Evolutionary conservation across 2,888 invertebrate genomes (phyloP), one percentile per base, ranked within the genome.

Genomic region (Drosophila pseudotakahashii): DNA sequence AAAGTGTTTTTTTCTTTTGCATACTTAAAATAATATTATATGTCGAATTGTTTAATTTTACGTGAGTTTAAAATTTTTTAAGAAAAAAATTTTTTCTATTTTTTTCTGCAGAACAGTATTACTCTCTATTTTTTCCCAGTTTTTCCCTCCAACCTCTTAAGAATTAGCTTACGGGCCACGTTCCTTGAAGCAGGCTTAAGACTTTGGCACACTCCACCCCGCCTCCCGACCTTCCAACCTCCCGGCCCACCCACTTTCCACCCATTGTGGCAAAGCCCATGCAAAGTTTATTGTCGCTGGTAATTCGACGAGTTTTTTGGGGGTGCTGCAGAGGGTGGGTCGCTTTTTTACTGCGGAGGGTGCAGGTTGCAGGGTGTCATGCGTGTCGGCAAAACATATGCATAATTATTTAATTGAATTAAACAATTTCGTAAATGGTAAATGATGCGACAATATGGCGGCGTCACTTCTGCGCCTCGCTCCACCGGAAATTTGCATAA

Each of bases 391-490:
- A 75, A 81, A 89, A 68, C 85, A 86, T 86, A 88, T 86, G 89
- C 85, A 89, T 88, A 85, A 89, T 85, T 89, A 89, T 85, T 76
- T 90, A 89, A 89, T 89, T 89, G 90, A 89, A 90, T 89, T 90
- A 90, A 89, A 89, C 88, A 90, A 90, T 89, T 90, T 90, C 76
- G 89, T 89, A 87, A 89, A 90, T 87, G 89, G 69, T 89, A 85
- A 85, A 89, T 89, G 88, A 86, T 79, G 85, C 85, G 85, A 87
- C 88, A 89, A 85, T 87, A 86, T 78, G 83, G 68, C 76, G 73
- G 73, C 79, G 55, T 50, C 64, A n/a, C 51, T 52, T 57, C 51
- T 34, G 42, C 30, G 34, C 42, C 64, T 19, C 58, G 58, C 44
- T 86, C 75, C 52, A 51, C 63, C 51, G 45, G 37, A 66, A 62